Conservation (phyloP, 2,888 invertebrate genomes). For the Deilephila elpenor region DNA sequence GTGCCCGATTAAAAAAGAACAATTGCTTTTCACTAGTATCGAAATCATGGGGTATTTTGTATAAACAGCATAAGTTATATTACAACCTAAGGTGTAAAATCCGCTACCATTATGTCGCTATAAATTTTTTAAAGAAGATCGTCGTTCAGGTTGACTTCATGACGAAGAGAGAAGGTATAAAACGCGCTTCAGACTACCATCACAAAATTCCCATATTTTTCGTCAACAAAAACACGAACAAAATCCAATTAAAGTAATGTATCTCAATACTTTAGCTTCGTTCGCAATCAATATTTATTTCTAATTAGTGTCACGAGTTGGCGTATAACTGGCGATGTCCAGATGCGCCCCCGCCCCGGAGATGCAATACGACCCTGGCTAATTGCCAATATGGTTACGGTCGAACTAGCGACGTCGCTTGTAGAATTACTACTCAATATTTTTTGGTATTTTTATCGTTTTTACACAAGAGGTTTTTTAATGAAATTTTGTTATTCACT, state of each 20-base stretch:
- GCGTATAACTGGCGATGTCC: slow-evolving; percentile 41
- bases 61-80: too few relatives aligned
- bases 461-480: background rate
- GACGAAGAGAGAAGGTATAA: too few relatives aligned
- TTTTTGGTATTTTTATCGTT: slow-evolving; percentile 44
- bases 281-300: slow-evolving; percentile 28
- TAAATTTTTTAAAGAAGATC: too few relatives aligned
- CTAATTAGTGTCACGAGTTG: slow-evolving; percentile 30
- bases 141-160: too few relatives aligned
- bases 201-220: too few relatives aligned
- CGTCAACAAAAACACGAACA: background rate
- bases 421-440: slow-evolving; percentile 48
- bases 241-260: slow-evolving; percentile 11
- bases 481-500: background rate
- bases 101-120: too few relatives aligned
- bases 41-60: too few relatives aligned
- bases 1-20: too few relatives aligned
- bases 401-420: slow-evolving; percentile 25
- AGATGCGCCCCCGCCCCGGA: slow-evolving; percentile 48
- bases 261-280: background rate
- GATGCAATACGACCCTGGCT: slow-evolving; percentile 55
- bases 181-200: too few relatives aligned
- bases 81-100: too few relatives aligned
- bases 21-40: too few relatives aligned
- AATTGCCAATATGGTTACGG: slow-evolving; percentile 51